Percentiles rank a stretch among this genome's conserved stretches.
Conservation (phyloP, 1,140 invertebrate genomes). For the Pinna nobilis region DNA sequence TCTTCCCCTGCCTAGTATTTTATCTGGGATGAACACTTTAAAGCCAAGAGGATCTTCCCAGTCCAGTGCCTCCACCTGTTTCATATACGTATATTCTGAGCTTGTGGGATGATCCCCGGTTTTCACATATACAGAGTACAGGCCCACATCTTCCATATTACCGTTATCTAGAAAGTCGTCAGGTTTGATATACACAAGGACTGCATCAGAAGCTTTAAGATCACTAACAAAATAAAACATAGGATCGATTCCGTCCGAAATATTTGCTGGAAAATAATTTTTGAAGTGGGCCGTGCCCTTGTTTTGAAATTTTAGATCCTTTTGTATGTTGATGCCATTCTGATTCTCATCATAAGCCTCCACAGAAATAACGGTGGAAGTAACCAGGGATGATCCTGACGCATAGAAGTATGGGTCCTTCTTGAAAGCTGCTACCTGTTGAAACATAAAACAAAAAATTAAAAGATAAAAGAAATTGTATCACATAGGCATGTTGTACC, state of each 20-base stretch:
- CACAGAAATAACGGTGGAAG: conserved; percentile 14
- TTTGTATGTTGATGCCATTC: not conserved
- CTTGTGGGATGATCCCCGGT: not conserved
- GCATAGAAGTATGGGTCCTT: conserved; percentile 28
- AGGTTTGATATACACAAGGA: conserved; percentile 26
- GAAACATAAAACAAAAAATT: not conserved
- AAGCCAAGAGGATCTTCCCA: conserved; percentile 29
- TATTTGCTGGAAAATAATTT: conserved; percentile 6
- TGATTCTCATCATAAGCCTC: not conserved
- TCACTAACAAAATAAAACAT: conserved; percentile 31
- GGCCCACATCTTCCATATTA: not conserved
- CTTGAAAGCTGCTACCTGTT: conserved; percentile 18
- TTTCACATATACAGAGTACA: conserved; percentile 24
- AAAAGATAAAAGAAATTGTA: not conserved
- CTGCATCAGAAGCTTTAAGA: conserved; percentile 9
- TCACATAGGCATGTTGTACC: not conserved
- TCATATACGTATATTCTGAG: conserved; percentile 8
- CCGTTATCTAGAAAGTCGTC: not conserved
- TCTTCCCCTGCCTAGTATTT: conserved; percentile 14
- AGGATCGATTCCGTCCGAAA: conserved; percentile 5
- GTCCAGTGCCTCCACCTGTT: conserved; percentile 7
- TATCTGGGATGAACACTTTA: conserved; percentile 31
- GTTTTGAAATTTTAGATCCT: conserved; percentile 28
- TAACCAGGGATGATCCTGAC: not conserved
- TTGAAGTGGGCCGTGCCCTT: not conserved